Evolutionary conservation across 2,888 invertebrate genomes (phyloP).

Genomic region (Ornithoptera alexandrae): DNA sequence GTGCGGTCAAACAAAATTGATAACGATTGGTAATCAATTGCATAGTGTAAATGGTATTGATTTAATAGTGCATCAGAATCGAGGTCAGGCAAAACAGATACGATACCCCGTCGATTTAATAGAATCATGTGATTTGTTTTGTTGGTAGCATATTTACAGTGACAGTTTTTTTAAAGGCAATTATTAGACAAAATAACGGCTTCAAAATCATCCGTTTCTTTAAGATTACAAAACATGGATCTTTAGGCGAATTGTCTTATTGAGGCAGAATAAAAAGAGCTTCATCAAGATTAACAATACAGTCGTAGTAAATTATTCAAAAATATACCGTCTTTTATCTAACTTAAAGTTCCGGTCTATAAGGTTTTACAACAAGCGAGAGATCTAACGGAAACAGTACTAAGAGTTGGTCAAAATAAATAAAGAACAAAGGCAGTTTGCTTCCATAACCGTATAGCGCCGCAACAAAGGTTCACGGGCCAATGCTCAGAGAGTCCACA

Average conservation of each 20-base stretch:
- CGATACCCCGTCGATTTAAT: background rate
- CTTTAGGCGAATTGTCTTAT: no score
- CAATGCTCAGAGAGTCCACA: slow-evolving; percentile 34
- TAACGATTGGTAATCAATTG: slow-evolving; percentile 16
- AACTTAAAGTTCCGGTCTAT: slow-evolving; percentile 12
- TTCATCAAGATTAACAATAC: background rate
- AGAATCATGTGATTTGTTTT: slow-evolving; percentile 1
- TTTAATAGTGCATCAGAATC: background rate
- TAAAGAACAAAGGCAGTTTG: slow-evolving; percentile 26
- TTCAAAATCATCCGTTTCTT: no score
- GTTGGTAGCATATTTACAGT: background rate
- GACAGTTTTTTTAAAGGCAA: background rate
- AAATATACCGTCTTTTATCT: slow-evolving; percentile 5
- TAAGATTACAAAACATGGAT: no score
- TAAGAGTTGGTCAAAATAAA: slow-evolving; percentile 28
- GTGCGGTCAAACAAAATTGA: slow-evolving; percentile 10
- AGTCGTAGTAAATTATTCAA: slow-evolving; percentile 1
- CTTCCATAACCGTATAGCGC: slow-evolving; percentile 24
- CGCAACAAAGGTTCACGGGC: slow-evolving; percentile 31
- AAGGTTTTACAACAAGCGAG: slow-evolving; percentile 7
- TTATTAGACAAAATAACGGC: no score
- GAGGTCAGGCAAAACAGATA: slow-evolving; percentile 7
- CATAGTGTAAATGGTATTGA: slow-evolving; percentile 5
- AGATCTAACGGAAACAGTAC: slow-evolving; percentile 25
- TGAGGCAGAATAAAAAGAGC: background rate